A percentile compares a stretch with the other conserved stretches of the same genome.
Evolutionary conservation across 2,797 vertebrate genomes (phyloP).

Genomic region (Setipinna tenuifilis): DNA sequence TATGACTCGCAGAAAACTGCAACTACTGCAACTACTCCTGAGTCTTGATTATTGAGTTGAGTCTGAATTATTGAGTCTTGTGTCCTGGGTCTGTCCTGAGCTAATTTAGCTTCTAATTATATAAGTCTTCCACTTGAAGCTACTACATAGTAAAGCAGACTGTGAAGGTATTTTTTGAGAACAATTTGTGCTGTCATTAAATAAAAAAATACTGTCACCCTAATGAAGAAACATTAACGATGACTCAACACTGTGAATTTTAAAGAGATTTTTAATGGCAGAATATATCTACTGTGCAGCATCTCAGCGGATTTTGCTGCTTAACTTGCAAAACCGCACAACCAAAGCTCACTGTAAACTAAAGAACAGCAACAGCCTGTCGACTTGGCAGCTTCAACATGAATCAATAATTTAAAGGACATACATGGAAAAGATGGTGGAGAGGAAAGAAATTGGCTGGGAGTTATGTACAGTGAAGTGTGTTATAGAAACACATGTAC

Average conservation of each 20-base stretch:
- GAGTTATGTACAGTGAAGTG: not conserved
- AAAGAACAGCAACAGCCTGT: not conserved
- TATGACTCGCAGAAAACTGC: too few species aligned
- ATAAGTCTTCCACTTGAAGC: too few species aligned
- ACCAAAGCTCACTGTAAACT: not conserved
- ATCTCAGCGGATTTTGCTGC: not conserved
- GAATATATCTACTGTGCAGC: not conserved
- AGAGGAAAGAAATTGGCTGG: not conserved
- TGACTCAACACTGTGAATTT: not conserved
- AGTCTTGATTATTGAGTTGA: too few species aligned
- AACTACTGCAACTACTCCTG: too few species aligned
- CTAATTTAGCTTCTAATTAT: too few species aligned
- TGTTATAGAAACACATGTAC: too few species aligned
- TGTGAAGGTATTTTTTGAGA: too few species aligned
- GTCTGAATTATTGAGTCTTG: too few species aligned
- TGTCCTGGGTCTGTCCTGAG: too few species aligned
- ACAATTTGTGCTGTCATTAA: too few species aligned
- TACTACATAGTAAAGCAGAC: too few species aligned
- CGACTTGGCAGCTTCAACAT: not conserved
- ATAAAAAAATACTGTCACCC: not conserved
- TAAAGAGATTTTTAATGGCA: not conserved
- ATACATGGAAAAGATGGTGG: not conserved
- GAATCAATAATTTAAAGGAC: conserved; percentile 7
- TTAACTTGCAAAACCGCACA: not conserved
- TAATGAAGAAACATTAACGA: not conserved